Base-by-base conservation (phyloP, 2,888 invertebrate genomes). In the Galeopsomyia nigrocyanea region DNA sequence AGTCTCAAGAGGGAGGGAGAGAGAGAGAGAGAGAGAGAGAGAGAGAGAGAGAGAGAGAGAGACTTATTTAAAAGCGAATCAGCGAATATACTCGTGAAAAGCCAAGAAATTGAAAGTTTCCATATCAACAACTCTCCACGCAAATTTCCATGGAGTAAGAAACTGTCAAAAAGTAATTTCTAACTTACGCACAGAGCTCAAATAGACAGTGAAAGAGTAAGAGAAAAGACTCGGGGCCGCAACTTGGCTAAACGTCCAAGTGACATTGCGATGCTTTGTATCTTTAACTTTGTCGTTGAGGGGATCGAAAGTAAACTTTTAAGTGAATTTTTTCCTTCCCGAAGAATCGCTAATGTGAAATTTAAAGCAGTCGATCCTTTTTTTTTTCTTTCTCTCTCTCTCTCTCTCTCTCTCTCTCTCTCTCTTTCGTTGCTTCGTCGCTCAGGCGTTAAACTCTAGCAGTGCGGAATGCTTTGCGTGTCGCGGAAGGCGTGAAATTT, bases 301-400 rank as follows among this genome's bases (percentile, higher is more conserved):
- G 57, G 56, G 46, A 47, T 17, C 56, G 49, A 61, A 47, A 57
- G 47, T 47, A 31, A 68, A 53, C 21, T 55, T 61, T 55, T 68
- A 68, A 68, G 68, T 68, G 61, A 68, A 68, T 68, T 68, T 55
- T 47, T 17, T 47, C 17, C 17, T 7, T 16, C 58, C 58, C 31
- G 7, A 51, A 61, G 55, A 68, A 61, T 61, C 19, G 61, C 55
- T 55, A 55, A 61, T 61, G 55, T 55, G 61, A 61, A 67, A 64
- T 68, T 68, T 55, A 58, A 31, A 67, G 50, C 31, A 58, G 14
- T 17, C 57, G 39, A 7, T 39, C 65, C 47, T 47, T 17, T 21
- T 17, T 21, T 53, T 31, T 64, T 19, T 50, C 39, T 39, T 7
- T 39, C 39, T n/a, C n/a, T n/a, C n/a, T n/a, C n/a, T n/a, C n/a